Base-by-base conservation (phyloP, 2,797 vertebrate species). In the Mus minutoides region DNA sequence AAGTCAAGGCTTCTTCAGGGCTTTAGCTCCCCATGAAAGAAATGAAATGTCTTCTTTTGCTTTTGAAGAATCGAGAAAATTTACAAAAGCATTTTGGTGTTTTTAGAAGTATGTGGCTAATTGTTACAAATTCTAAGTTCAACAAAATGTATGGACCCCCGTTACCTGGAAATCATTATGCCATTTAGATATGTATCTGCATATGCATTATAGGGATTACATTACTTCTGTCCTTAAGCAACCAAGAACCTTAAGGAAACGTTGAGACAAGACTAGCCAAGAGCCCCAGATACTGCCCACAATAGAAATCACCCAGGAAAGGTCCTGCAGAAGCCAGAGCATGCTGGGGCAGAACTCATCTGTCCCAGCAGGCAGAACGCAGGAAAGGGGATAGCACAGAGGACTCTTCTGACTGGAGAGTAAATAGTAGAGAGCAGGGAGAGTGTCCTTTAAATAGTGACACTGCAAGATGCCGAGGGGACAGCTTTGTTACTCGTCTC, bases 11-110 rank as follows among this genome's bases (percentile, higher is more conserved):
- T 8, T 52, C 37, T 78, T 77, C 29, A 31, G 7, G 34, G 40
- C 14, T 96, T 78, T 75, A 67, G 22, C 91, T 80, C 64, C 52
- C 40, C 3, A 73, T 3, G 12, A 84, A 89, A 89, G 12, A 89
- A 93, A 80, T 31, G 4, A 54, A 21, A 91, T 60, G 31, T 37
- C 7, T 26, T 67, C 19, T 78, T 34, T 56, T 58, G 34, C 58
- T 37, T 92, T 76, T 64, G 91, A 94, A 54, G 29, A 83, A 90
- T 52, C 4, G 40, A 94, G n/a, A 90, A 88, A 90, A 90, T 90
- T 26, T 17, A 54, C 22, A 64, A 80, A 31, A 49, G 16, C 19
- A 40, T 0, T 76, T 94, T 8, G 43, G 22, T 0, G 3, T 9
- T 34, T 37, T 93, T 49, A 16, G 40, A 26, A 62, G 78, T 9